phyloP scores from a whole-genome alignment of 1,140 invertebrate genomes.

The Hetaerina americana region DNA sequence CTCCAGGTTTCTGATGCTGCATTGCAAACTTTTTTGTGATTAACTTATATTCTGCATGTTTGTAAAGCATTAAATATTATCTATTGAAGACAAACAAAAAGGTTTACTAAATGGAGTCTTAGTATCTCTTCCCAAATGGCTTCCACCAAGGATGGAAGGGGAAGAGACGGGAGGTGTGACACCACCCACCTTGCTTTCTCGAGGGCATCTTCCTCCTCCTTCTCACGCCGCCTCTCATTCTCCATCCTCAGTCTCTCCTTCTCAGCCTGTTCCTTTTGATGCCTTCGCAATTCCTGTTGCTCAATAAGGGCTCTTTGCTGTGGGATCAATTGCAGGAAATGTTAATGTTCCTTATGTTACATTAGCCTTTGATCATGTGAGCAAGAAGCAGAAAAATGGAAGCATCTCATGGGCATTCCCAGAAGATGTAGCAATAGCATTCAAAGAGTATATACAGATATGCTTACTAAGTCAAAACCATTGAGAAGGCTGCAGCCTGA shows the following conservation, averaged over 20 bases:
- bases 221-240: conserved; percentile 58
- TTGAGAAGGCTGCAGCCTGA: too few relatives aligned
- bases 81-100: background rate
- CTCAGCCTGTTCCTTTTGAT: conserved; percentile 72
- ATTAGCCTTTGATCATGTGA: too few relatives aligned
- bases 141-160: background rate
- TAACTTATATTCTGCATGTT: background rate
- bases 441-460: too few relatives aligned
- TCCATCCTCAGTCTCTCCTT: conserved; percentile 64
- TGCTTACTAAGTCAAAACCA: too few relatives aligned
- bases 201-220: conserved; percentile 66
- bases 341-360: too few relatives aligned
- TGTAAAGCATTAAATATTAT: background rate
- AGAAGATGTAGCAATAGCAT: too few relatives aligned
- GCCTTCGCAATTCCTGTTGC: conserved; percentile 60
- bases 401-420: too few relatives aligned
- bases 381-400: too few relatives aligned
- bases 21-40: background rate
- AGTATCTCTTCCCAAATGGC: background rate
- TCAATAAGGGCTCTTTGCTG: conserved; percentile 67
- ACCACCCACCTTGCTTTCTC: conserved; percentile 46
- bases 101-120: conserved; percentile 5
- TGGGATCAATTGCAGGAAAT: too few relatives aligned
- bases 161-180: conserved; percentile 1
- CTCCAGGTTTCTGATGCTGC: background rate